These are phyloP conservation scores for Dipus sagitta DNA, from an alignment of 2,797 vertebrate genomes.

Conservation along the genomic window DNA sequence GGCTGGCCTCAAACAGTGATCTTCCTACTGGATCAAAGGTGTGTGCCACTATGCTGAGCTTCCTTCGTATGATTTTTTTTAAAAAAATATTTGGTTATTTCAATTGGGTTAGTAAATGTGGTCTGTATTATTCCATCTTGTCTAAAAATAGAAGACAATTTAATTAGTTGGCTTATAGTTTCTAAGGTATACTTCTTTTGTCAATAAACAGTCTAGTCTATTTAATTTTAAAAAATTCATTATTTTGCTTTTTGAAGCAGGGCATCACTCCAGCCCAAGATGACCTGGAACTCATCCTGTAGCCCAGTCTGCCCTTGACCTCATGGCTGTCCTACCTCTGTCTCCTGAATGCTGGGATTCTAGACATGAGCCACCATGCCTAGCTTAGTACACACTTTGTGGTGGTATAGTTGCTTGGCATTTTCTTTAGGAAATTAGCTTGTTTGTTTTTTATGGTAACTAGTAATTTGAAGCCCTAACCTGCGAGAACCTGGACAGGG, in stretches of 20 bases:
- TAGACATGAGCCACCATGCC: too few relatives aligned
- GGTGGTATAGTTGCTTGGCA: background rate
- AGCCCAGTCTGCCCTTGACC: too few relatives aligned
- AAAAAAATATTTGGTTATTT: constrained; percentile 21
- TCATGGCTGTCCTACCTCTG: too few relatives aligned
- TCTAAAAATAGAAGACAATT: constrained; percentile 34
- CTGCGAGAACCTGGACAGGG: background rate
- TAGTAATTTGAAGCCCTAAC: constrained; percentile 30
- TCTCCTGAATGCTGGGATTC: too few relatives aligned
- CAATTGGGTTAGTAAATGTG: constrained; percentile 14
- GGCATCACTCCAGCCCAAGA: too few relatives aligned
- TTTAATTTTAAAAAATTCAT: too few relatives aligned
- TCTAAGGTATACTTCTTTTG: background rate
- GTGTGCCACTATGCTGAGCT: too few relatives aligned
- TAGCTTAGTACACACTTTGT: background rate
- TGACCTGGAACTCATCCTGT: too few relatives aligned
- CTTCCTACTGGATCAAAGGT: too few relatives aligned
- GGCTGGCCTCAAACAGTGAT: too few relatives aligned
- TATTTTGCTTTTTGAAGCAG: too few relatives aligned
- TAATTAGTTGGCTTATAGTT: constrained; percentile 51
- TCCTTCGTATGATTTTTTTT: background rate
- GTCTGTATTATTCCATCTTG: constrained; percentile 34
- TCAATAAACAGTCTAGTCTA: constrained; percentile 23
- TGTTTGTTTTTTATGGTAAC: constrained; percentile 50
- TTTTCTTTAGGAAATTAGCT: constrained; percentile 53